Base-by-base conservation (phyloP, 1,140 invertebrate genomes). In the Eupristina koningsbergeri region DNA sequence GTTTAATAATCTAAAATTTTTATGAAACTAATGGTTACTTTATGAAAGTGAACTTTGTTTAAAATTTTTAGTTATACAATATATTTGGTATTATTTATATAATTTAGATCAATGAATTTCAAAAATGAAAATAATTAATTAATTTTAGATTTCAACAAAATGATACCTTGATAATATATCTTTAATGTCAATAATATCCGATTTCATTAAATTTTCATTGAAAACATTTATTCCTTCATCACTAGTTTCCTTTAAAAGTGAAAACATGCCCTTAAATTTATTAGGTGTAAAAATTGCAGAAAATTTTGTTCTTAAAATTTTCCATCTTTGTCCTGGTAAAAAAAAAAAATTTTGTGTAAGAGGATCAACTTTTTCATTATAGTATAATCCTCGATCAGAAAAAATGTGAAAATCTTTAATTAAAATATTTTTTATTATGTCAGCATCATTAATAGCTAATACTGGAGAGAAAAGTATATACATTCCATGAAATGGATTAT, bases 211-310 rank as follows among this genome's bases (percentile, higher is more conserved):
- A 17, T 0, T 73, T 61, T 74, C 34, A 58, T 84, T 50, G 7
- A 80, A 82, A 22, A 81, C 85, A 15, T 88, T 83, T 7, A 88
- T 84, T 50, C 93, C 82, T 45, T 89, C 86, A 34, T 93, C 89
- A 0, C 90, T 91, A 74, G 92, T 91, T 47, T 92, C 88, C 45
- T 92, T 88, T 0, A 94, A 88, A 0, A 93, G 87, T 6, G 86
- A 85, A 31, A 94, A 93, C 93, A 94, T 94, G 7, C 86, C 88
- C 87, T 94, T 94, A 47, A 95, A 88, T 89, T 94, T 94, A 5
- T 91, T 93, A 6, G 93, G 90, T 5, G 93, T 93, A 85, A 95
- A 95, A 6, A 93, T 92, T 0, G 94, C 93, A 0, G 92, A 91
- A 19, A 95, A 81, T 80, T 94, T 94, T 0, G 88, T 83, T 71